Conservation (phyloP, 1,140 invertebrate genomes). For the Meteorus sp. region DNA sequence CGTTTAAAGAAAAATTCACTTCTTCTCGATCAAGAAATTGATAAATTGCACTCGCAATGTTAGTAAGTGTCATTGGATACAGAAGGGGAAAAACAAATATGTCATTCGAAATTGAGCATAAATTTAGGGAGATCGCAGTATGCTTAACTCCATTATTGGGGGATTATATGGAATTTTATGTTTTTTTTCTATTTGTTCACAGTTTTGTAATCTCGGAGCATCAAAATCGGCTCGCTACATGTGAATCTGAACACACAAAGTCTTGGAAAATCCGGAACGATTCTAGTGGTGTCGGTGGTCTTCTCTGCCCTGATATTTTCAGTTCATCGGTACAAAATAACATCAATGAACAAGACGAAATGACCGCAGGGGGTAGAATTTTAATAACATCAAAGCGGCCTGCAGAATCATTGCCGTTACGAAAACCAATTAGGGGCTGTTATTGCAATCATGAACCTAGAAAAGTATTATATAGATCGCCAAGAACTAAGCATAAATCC, state of each 20-base stretch:
- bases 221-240: conserved; percentile 24
- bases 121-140: no score
- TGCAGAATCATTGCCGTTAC: conserved; percentile 19
- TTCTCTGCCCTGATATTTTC: conserved; percentile 25
- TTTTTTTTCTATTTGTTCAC: neutral
- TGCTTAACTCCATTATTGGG: no score
- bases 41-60: conserved; percentile 21
- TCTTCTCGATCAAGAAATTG: conserved; percentile 29
- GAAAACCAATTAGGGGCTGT: conserved; percentile 44
- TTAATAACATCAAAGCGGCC: conserved; percentile 39
- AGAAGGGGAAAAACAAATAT: neutral
- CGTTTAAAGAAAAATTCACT: conserved; percentile 22
- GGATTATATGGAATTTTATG: neutral
- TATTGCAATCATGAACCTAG: conserved; percentile 39
- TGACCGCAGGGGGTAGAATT: conserved; percentile 30
- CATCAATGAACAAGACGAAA: conserved; percentile 21
- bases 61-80: conserved; percentile 27
- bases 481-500: conserved; percentile 26
- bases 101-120: no score
- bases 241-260: neutral
- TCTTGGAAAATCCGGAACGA: conserved; percentile 37
- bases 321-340: conserved; percentile 2
- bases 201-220: neutral
- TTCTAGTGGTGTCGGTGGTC: conserved; percentile 25
- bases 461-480: conserved; percentile 30